Conservation (phyloP, 2,113 vertebrate genomes). For the Eulacestoma nigropectus region DNA sequence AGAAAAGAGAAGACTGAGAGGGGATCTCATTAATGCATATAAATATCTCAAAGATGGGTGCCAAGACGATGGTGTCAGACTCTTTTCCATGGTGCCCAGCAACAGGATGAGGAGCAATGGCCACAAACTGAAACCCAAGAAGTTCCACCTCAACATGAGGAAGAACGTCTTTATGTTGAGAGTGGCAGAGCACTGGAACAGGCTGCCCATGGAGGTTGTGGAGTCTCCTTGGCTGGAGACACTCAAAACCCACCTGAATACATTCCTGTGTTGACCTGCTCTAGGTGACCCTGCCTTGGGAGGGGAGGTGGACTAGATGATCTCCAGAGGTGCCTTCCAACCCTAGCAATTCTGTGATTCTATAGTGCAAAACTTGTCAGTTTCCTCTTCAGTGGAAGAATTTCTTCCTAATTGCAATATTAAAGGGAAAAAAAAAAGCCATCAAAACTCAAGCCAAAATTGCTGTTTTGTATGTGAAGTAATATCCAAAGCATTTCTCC, state of each 20-base stretch:
- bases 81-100: background rate
- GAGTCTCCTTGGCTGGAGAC: background rate
- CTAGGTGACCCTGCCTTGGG: background rate
- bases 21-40: background rate
- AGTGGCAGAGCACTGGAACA: background rate
- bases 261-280: background rate
- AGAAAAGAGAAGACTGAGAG: background rate
- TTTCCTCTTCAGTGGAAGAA: background rate
- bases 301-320: background rate
- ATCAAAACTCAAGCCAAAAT: background rate
- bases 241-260: background rate
- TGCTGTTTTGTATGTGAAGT: background rate
- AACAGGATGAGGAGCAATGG: rapidly evolving
- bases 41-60: background rate
- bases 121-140: background rate
- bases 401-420: background rate
- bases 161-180: background rate
- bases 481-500: background rate
- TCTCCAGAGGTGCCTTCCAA: background rate
- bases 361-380: background rate
- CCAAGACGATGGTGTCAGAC: background rate
- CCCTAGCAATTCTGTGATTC: background rate
- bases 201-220: background rate
- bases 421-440: background rate
- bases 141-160: background rate